phyloP scores from a whole-genome alignment of 2,888 invertebrate species.

The Cryptocephalus moraei region DNA sequence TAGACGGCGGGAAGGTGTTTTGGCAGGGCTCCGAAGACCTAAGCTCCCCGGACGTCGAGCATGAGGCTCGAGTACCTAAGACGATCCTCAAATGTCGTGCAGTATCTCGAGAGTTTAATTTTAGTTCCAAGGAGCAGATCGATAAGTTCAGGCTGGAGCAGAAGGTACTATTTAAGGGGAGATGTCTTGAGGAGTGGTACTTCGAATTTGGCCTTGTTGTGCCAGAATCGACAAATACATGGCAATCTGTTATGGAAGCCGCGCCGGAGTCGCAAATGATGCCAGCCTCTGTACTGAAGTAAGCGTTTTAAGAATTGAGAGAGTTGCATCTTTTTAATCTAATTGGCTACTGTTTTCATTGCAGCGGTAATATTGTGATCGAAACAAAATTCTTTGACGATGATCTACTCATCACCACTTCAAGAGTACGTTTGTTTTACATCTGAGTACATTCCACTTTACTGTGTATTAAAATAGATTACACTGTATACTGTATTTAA shows the following conservation, averaged over 20 bases:
- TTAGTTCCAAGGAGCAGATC: conserved; percentile 78
- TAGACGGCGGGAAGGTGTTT: conserved; percentile 81
- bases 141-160: conserved; percentile 94
- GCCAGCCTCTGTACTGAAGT: conserved; percentile 98
- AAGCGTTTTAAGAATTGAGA: conserved; percentile 23
- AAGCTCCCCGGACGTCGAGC: conserved; percentile 78
- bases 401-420: conserved; percentile 86
- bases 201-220: conserved; percentile 99
- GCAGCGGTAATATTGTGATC: conserved; percentile 90
- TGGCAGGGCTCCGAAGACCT: conserved; percentile 98
- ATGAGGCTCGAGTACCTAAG: conserved; percentile 96
- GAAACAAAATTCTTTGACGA: conserved; percentile 97
- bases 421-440: conserved; percentile 90
- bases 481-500: no score
- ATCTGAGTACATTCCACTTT: conserved; percentile 46
- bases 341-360: conserved; percentile 28
- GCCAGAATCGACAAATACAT: conserved; percentile 96
- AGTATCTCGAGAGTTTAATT: conserved; percentile 82
- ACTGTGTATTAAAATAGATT: no score
- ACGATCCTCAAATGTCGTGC: conserved; percentile 89
- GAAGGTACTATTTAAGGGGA: conserved; percentile 67
- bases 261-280: conserved; percentile 99
- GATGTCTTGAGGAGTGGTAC: conserved; percentile 96
- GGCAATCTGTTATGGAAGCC: conserved; percentile 98
- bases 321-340: neutral